These are phyloP conservation scores for Heliornis fulica DNA, from an alignment of 2,113 vertebrate species.

Conservation along the genomic window DNA sequence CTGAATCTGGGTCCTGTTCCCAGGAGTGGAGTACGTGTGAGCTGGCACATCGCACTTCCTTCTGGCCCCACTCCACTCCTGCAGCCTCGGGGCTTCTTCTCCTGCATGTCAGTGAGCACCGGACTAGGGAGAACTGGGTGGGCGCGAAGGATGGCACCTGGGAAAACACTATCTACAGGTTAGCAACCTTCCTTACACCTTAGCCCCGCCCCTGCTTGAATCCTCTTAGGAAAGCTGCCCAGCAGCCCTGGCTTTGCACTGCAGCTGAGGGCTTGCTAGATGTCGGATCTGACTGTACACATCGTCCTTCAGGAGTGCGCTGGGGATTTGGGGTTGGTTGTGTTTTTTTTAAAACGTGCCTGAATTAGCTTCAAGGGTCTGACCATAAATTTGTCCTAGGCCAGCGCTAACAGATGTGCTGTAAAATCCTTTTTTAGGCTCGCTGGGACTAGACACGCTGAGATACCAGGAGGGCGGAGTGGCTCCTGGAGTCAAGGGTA, in stretches of 20 bases:
- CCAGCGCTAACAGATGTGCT: accelerated
- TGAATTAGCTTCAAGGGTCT: not conserved
- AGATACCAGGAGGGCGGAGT: accelerated
- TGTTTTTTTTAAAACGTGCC: not conserved
- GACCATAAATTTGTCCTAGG: not conserved
- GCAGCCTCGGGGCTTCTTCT: not conserved
- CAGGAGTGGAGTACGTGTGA: not conserved
- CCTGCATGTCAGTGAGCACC: no score
- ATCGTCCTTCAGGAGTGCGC: accelerated
- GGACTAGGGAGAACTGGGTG: not conserved
- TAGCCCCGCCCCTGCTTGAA: not conserved
- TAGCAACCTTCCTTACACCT: accelerated
- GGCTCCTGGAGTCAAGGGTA: not conserved
- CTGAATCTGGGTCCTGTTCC: not conserved
- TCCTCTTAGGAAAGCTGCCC: not conserved
- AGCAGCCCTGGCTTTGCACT: not conserved
- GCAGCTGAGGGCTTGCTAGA: not conserved
- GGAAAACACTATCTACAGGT: not conserved
- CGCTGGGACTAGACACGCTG: not conserved
- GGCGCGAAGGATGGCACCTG: not conserved
- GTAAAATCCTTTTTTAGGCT: not conserved
- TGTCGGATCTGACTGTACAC: accelerated
- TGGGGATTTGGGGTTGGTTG: no score
- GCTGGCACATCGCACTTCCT: not conserved
- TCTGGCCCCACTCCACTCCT: not conserved